phyloP scores from a whole-genome alignment of 2,797 vertebrate genomes.

The Eupleurogrammus muticus region DNA sequence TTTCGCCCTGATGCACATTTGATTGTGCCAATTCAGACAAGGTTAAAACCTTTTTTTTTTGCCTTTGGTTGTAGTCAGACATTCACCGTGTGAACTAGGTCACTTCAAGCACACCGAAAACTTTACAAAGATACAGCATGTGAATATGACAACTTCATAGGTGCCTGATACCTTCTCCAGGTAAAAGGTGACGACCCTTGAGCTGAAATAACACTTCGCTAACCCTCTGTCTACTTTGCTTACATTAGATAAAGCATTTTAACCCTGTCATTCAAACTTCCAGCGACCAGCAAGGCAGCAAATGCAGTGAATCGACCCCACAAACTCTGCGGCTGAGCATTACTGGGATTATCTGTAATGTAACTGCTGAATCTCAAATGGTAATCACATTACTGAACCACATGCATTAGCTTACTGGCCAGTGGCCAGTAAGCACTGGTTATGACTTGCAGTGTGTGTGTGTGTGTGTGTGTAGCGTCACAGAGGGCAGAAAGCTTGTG shows the following conservation, averaged over 20 bases:
- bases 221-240: not conserved
- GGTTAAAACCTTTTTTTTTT: no score
- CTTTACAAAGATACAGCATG: not conserved
- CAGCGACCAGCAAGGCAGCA: not conserved
- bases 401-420: not conserved
- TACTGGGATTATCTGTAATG: not conserved
- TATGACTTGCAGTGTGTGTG: not conserved
- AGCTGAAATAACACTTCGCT: not conserved
- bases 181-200: not conserved
- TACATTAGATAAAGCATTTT: not conserved
- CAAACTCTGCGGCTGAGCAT: not conserved
- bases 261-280: no score
- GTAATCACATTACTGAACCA: constrained; percentile 5
- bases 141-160: not conserved
- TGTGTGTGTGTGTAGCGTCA: not conserved
- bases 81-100: no score
- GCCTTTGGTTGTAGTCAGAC: no score
- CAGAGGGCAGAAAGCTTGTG: not conserved
- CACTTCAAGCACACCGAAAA: not conserved
- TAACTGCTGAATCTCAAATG: not conserved
- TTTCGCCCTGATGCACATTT: constrained; percentile 28
- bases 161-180: no score
- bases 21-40: not conserved
- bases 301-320: not conserved
- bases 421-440: not conserved